phyloP scores from a whole-genome alignment of 2,888 invertebrate genomes.

The Oscheius sp. region DNA sequence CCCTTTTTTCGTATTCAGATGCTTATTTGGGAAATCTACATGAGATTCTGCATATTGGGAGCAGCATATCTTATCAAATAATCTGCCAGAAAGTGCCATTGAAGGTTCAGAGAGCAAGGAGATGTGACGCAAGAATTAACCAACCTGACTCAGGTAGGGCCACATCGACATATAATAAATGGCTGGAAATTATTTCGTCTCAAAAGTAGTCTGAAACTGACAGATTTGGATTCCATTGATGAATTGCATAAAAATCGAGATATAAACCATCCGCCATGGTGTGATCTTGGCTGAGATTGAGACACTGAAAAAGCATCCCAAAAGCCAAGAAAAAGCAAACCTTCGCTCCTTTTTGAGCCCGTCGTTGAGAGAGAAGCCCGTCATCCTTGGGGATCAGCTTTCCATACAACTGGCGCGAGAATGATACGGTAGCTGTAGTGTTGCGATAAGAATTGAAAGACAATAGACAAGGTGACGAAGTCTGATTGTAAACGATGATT shows the following conservation, averaged over 20 bases:
- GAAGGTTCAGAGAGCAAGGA: conserved; percentile 22
- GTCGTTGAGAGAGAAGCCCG: conserved; percentile 13
- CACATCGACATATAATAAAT: conserved; percentile 53
- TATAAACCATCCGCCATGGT: conserved; percentile 41
- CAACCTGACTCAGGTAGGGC: conserved; percentile 49
- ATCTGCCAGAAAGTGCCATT: conserved; percentile 3
- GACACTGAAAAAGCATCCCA: conserved; percentile 2
- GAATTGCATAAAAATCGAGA: conserved; percentile 40
- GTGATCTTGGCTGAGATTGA: conserved; percentile 22
- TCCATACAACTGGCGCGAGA: background rate
- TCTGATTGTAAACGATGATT: background rate
- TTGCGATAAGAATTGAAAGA: background rate
- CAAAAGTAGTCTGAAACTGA: too few relatives aligned
- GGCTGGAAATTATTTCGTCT: too few relatives aligned
- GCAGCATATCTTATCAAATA: background rate
- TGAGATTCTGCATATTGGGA: too few relatives aligned
- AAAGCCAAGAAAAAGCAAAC: background rate
- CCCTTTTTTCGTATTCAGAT: too few relatives aligned
- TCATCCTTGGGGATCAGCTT: background rate
- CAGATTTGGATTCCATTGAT: conserved; percentile 41
- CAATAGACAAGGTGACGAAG: background rate
- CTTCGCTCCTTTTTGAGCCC: conserved; percentile 7
- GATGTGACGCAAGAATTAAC: background rate
- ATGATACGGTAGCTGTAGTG: conserved; percentile 5
- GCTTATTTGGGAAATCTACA: too few relatives aligned